phyloP scores from a whole-genome alignment of 2,888 invertebrate genomes.

The Dryococelus australis region DNA sequence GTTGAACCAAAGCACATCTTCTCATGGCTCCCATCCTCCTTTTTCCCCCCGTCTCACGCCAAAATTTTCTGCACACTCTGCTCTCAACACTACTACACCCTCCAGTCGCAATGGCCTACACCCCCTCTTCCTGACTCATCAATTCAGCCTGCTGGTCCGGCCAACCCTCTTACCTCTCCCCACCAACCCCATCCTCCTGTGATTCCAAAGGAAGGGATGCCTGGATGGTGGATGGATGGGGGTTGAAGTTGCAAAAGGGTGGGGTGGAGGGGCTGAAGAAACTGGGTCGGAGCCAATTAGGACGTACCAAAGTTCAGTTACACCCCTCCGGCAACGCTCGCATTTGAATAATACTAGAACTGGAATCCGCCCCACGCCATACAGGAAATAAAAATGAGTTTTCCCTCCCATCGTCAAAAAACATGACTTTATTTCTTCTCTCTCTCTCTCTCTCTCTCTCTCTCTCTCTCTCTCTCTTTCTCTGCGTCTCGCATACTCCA shows the following conservation, averaged over 20 bases:
- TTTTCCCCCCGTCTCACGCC: background rate
- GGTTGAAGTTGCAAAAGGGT: background rate
- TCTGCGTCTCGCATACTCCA: no score
- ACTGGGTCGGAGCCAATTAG: slow-evolving; percentile 11
- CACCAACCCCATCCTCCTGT: no score
- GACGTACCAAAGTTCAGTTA: background rate
- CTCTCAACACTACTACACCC: background rate
- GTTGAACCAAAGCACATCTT: background rate
- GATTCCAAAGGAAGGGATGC: no score
- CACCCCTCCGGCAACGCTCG: background rate
- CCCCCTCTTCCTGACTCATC: background rate
- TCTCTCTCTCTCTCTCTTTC: no score
- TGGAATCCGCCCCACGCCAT: background rate
- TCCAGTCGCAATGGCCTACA: no score
- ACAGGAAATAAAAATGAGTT: background rate
- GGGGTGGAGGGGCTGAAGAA: background rate
- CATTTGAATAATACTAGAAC: slow-evolving; percentile 1
- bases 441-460: no score
- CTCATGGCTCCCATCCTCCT: background rate
- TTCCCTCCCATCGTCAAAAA: background rate
- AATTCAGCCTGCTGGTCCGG: background rate
- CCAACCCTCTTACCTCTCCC: background rate
- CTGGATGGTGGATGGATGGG: no score
- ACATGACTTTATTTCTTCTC: no score
- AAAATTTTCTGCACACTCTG: background rate